Conservation (phyloP, 2,888 invertebrate genomes). For the Seira musarum region DNA sequence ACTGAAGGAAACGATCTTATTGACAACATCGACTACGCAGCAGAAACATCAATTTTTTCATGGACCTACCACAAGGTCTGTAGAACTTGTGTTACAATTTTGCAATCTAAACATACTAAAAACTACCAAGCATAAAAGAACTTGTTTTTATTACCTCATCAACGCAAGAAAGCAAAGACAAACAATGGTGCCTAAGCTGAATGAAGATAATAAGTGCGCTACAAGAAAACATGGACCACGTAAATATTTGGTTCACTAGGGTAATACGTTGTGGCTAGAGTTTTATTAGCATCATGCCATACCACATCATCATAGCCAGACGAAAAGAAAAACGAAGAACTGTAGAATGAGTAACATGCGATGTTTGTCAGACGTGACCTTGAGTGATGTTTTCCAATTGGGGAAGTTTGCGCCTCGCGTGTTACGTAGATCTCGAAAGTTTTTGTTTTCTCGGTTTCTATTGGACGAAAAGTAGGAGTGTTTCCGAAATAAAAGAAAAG, state of each 20-base stretch:
- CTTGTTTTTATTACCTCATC: too few species aligned
- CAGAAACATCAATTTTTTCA: too few species aligned
- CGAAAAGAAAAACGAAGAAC: not conserved
- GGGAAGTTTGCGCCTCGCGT: slow-evolving; percentile 30
- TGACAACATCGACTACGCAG: too few species aligned
- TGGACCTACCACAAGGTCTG: too few species aligned
- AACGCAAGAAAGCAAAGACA: not conserved
- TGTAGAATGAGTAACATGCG: not conserved
- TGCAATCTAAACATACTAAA: too few species aligned
- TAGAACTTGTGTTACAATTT: too few species aligned
- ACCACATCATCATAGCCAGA: too few species aligned
- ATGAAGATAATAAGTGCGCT: not conserved
- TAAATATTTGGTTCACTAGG: not conserved
- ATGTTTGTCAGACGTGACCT: slow-evolving; percentile 19
- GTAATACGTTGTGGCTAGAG: not conserved
- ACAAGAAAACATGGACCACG: not conserved
- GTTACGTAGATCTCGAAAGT: slow-evolving; percentile 14
- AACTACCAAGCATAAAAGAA: too few species aligned
- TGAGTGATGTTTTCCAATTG: slow-evolving; percentile 31
- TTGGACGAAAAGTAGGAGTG: slow-evolving; percentile 18
- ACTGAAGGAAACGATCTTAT: too few species aligned
- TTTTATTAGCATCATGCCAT: not conserved
- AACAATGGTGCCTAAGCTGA: not conserved
- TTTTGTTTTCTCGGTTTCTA: too few species aligned
- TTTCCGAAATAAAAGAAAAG: not conserved